A percentile compares a stretch with the other conserved stretches of the same genome.
These are phyloP conservation scores for Setophaga petechia DNA, from an alignment of 2,113 vertebrate species.

Conservation along the genomic window DNA sequence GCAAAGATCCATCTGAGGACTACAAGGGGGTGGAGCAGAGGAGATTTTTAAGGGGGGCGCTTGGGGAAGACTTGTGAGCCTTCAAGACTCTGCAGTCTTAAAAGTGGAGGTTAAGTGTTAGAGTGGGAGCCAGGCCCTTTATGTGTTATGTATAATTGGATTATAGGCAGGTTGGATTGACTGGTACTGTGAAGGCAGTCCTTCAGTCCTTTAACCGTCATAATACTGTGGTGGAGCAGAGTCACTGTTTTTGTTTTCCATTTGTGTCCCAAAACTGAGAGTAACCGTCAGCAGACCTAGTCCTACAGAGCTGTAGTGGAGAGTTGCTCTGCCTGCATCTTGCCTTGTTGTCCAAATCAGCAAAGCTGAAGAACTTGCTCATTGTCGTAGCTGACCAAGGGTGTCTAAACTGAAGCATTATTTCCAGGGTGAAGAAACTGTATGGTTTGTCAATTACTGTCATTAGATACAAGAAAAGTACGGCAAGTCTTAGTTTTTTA, in stretches of 20 bases:
- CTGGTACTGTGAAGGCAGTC: neutral
- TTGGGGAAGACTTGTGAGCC: neutral
- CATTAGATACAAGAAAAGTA: neutral
- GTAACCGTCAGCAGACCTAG: neutral
- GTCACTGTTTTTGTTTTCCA: neutral
- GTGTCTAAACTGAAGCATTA: neutral
- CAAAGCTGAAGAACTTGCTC: neutral
- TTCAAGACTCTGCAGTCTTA: neutral
- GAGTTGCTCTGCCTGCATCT: neutral
- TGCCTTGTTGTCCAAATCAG: neutral
- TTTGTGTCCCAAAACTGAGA: neutral
- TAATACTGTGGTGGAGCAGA: neutral
- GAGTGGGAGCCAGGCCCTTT: neutral
- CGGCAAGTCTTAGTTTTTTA: neutral
- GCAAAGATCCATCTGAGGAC: neutral
- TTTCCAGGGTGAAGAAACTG: neutral
- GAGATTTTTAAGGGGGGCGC: neutral
- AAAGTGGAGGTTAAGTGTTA: neutral
- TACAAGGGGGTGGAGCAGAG: neutral
- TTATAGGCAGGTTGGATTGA: rapidly evolving
- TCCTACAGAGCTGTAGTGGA: neutral
- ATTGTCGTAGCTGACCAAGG: neutral
- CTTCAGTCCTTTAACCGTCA: neutral
- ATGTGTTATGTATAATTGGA: neutral
- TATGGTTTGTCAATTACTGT: neutral